Evolutionary conservation across 1,140 invertebrate genomes (phyloP).

Genomic region (Proales similis): DNA sequence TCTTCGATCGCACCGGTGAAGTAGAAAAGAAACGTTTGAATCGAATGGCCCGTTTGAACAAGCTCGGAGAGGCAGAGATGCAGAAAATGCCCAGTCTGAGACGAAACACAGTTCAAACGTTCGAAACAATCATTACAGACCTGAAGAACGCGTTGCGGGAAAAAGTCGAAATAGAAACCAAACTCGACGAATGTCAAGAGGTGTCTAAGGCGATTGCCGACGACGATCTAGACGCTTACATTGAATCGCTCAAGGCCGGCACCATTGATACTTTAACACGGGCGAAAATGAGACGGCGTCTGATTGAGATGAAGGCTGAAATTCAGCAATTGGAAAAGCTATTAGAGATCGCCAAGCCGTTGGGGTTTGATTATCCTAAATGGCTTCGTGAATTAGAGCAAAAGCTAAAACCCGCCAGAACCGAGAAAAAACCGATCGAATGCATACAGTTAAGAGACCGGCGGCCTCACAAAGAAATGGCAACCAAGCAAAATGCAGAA

Average conservation of each 20-base stretch:
- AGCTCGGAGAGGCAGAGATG: neutral
- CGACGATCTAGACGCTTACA: conserved; percentile 36
- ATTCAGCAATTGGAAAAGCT: conserved; percentile 11
- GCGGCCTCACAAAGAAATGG: neutral
- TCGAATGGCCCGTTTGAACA: conserved; percentile 27
- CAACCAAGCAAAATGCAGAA: neutral
- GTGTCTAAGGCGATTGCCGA: neutral
- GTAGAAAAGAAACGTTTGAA: conserved; percentile 73
- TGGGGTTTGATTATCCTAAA: conserved; percentile 4
- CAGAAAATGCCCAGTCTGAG: too few relatives aligned
- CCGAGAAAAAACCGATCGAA: neutral
- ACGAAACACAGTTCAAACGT: conserved; percentile 34
- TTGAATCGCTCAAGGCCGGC: conserved; percentile 21
- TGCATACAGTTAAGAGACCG: neutral
- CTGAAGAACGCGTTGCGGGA: neutral
- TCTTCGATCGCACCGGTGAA: conserved; percentile 83
- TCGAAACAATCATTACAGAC: conserved; percentile 17
- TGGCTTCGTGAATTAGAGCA: conserved; percentile 12
- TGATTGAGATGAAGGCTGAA: conserved; percentile 34
- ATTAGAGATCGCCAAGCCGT: conserved; percentile 19
- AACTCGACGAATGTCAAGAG: conserved; percentile 29
- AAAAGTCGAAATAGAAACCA: conserved; percentile 29
- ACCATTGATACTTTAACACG: conserved; percentile 7
- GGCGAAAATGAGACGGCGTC: neutral
- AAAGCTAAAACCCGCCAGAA: neutral